phyloP scores from a whole-genome alignment of 2,797 vertebrate species.

The Takifugu rubripes region DNA sequence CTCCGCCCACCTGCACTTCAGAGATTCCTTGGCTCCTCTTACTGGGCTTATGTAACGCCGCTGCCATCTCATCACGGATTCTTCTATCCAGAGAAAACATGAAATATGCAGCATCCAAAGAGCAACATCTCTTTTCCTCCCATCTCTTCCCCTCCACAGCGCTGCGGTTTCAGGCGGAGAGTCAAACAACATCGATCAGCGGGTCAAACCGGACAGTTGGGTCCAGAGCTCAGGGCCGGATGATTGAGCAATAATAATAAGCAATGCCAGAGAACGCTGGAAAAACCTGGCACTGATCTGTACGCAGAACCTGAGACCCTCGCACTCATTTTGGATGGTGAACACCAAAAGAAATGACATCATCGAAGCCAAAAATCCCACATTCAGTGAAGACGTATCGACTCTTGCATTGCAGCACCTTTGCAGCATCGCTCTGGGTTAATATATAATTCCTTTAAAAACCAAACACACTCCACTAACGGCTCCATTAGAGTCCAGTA shows the following conservation, averaged over 20 bases:
- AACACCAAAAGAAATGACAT: neutral
- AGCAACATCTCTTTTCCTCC: constrained; percentile 29
- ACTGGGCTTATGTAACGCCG: constrained; percentile 44
- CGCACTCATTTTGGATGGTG: no score
- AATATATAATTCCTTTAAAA: neutral
- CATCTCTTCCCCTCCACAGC: constrained; percentile 6
- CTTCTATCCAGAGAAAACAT: constrained; percentile 52
- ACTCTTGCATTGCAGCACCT: neutral
- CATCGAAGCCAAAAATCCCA: neutral
- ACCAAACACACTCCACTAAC: neutral
- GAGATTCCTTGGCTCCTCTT: constrained; percentile 36
- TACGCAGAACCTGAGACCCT: no score
- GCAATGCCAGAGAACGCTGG: no score
- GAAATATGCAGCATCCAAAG: constrained; percentile 52
- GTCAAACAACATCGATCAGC: constrained; percentile 24
- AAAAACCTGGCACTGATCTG: no score
- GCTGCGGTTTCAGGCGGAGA: constrained; percentile 14
- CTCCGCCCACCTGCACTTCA: constrained; percentile 20
- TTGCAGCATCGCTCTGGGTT: neutral
- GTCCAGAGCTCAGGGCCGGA: neutral
- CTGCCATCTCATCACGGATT: constrained; percentile 33
- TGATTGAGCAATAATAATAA: no score
- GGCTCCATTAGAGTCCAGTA: neutral
- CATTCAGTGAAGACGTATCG: neutral
- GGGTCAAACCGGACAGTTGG: constrained; percentile 13